A percentile compares a stretch with the other conserved stretches of the same genome.
Evolutionary conservation across 2,797 vertebrate genomes (phyloP).

Genomic region (Chloroceryle amazona): DNA sequence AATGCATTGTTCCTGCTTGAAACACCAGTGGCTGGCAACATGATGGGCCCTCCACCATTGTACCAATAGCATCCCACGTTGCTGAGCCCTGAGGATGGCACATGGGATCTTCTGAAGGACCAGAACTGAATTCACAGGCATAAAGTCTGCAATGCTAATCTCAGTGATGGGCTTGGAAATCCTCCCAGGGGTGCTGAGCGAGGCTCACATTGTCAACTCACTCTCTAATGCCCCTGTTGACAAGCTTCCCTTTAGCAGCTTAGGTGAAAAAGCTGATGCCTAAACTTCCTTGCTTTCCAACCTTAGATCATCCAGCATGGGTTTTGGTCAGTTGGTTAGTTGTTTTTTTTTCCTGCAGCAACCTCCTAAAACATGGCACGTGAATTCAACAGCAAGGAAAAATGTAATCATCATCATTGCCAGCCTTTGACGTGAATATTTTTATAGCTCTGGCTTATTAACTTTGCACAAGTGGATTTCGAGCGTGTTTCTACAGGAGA

Average conservation of each 20-base stretch:
- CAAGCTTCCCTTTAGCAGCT: not conserved
- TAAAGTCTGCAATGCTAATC: not conserved
- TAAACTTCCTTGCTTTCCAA: not conserved
- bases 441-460: not conserved
- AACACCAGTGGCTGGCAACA: not conserved
- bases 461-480: not conserved
- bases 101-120: not conserved
- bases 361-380: not conserved
- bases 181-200: not conserved
- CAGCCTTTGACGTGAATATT: not conserved
- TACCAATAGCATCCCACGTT: not conserved
- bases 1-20: not conserved
- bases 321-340: not conserved
- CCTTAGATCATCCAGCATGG: not conserved
- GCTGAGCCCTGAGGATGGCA: not conserved
- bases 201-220: not conserved
- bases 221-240: not conserved
- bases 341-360: not conserved
- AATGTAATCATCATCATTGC: not conserved
- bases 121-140: not conserved
- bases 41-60: not conserved
- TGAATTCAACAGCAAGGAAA: not conserved
- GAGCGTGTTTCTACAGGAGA: not conserved
- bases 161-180: not conserved
- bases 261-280: not conserved